Conservation (phyloP, 1,140 invertebrate species). For the honey bee (Apis mellifera) region DNA sequence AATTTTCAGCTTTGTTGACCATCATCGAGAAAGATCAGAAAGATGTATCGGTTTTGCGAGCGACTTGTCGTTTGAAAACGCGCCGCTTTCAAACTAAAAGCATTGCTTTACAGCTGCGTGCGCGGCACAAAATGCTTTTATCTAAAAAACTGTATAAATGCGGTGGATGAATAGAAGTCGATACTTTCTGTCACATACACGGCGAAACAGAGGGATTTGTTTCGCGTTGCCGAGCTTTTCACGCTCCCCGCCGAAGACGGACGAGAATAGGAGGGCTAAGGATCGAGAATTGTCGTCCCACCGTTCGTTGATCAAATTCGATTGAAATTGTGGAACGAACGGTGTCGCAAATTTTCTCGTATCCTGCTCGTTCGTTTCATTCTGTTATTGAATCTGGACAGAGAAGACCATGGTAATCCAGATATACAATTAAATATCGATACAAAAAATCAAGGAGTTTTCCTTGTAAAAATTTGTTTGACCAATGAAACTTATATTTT, state of each 20-base stretch:
- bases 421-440: too few species aligned
- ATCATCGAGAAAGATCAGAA: conserved; percentile 12
- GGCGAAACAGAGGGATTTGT: background rate
- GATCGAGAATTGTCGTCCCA: background rate
- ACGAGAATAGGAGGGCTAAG: background rate
- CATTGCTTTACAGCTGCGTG: conserved; percentile 23
- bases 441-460: too few species aligned
- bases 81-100: conserved; percentile 32
- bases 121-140: conserved; percentile 31
- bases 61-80: conserved; percentile 20
- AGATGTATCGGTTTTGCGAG: conserved; percentile 19
- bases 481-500: too few species aligned
- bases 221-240: conserved; percentile 18
- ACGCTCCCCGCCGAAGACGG: conserved; percentile 4
- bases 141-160: conserved; percentile 36
- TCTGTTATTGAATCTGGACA: too few species aligned
- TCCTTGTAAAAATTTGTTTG: too few species aligned
- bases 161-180: conserved; percentile 23
- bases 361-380: too few species aligned
- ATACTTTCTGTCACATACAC: conserved; percentile 25
- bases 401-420: too few species aligned
- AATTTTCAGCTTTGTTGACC: conserved; percentile 23
- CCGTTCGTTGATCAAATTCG: background rate
- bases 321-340: background rate
- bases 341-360: too few species aligned